Evolutionary conservation across 2,113 vertebrate species (phyloP).

Genomic region (Bujurquina vittata): DNA sequence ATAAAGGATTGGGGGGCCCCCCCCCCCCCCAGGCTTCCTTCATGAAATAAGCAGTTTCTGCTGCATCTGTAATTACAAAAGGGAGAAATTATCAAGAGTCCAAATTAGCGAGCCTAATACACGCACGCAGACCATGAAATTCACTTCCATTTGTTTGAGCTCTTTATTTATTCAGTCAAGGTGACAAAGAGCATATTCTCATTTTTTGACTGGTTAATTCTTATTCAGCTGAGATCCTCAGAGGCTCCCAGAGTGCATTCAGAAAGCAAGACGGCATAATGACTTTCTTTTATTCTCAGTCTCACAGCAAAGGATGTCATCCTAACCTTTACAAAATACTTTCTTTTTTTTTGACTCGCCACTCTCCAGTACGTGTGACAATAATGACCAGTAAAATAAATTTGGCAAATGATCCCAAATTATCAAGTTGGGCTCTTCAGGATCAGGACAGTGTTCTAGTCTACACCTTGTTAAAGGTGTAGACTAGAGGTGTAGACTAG

Average conservation of each 20-base stretch:
- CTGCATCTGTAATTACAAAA: slow-evolving; percentile 42
- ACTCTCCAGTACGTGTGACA: background rate
- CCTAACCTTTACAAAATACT: background rate
- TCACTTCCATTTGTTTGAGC: slow-evolving; percentile 34
- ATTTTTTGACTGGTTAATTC: slow-evolving; percentile 32
- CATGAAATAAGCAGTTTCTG: slow-evolving; percentile 21
- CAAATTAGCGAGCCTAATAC: slow-evolving; percentile 24
- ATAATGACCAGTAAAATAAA: background rate
- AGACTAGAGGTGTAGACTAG: too few species aligned
- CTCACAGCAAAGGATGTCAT: background rate
- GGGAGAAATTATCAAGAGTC: slow-evolving; percentile 42
- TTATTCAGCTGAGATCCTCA: background rate
- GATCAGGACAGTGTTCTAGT: background rate
- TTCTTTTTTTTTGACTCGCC: background rate
- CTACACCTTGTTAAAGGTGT: background rate
- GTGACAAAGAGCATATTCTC: background rate
- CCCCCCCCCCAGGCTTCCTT: background rate
- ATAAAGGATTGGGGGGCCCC: too few species aligned
- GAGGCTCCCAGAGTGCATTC: background rate
- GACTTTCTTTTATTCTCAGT: background rate
- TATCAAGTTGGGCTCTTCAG: background rate
- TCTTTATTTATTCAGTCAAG: slow-evolving; percentile 13
- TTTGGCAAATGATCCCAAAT: background rate
- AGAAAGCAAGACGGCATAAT: background rate
- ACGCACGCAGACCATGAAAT: slow-evolving; percentile 14